phyloP scores from a whole-genome alignment of 30 jellyfish, hydroid and myxozoan species.

The Aurelia aurita region DNA sequence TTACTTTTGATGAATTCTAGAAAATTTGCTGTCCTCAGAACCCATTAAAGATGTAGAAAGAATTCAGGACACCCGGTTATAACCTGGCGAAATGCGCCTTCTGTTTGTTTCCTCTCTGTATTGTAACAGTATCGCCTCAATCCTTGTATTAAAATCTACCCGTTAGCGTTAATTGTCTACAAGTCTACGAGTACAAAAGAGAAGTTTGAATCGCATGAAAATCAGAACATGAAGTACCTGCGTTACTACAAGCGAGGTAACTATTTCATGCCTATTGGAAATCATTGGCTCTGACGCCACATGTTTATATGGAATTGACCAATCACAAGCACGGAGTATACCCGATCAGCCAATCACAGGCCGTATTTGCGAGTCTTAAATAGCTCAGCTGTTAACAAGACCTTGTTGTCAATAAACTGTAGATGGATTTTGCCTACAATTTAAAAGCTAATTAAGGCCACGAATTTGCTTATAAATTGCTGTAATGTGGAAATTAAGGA shows the following conservation, averaged over 20 bases:
- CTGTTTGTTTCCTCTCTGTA: too few relatives aligned
- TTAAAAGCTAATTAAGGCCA: background rate
- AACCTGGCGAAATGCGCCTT: too few relatives aligned
- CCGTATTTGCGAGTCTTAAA: conserved; percentile 52
- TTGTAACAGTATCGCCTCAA: too few relatives aligned
- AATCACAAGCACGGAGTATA: conserved; percentile 43
- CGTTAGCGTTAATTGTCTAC: too few relatives aligned
- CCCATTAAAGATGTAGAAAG: too few relatives aligned
- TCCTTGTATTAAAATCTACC: too few relatives aligned
- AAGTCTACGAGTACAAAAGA: conserved; percentile 29
- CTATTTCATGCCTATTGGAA: conserved; percentile 56
- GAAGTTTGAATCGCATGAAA: background rate
- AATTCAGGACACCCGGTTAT: too few relatives aligned
- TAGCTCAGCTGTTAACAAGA: conserved; percentile 61
- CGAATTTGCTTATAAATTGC: conserved; percentile 1
- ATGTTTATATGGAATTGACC: conserved; percentile 62
- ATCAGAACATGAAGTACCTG: conserved; percentile 65
- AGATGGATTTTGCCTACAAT: background rate
- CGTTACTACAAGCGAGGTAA: conserved; percentile 37
- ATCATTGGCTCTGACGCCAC: conserved; percentile 74
- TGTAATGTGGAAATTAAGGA: background rate
- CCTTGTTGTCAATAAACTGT: background rate
- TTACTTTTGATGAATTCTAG: too few relatives aligned
- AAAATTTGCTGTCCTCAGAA: too few relatives aligned
- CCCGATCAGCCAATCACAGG: conserved; percentile 54